Percentiles rank a stretch among this genome's conserved stretches.
Evolutionary conservation across 2,113 vertebrate genomes (phyloP).

Genomic region (Spea multiplicata): DNA sequence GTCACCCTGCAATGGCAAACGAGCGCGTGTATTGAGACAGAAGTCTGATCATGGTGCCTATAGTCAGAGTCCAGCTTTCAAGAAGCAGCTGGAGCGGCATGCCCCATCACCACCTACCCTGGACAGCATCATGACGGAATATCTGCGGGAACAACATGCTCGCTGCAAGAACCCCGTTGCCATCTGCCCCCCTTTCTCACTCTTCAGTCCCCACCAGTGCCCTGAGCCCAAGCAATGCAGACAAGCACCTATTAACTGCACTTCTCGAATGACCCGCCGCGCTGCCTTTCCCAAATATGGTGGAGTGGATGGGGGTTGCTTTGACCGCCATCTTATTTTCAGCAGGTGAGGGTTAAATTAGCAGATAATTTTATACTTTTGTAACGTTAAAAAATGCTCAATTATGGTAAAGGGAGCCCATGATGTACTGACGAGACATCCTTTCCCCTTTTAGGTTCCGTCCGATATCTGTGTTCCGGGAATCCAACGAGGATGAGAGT

Average conservation of each 20-base stretch:
- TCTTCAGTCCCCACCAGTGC: slow-evolving; percentile 97
- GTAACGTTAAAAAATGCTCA: no score
- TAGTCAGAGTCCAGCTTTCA: slow-evolving; percentile 96
- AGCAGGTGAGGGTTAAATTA: slow-evolving; percentile 78
- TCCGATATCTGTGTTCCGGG: slow-evolving; percentile 95
- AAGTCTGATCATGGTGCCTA: slow-evolving; percentile 98
- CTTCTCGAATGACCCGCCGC: slow-evolving; percentile 87
- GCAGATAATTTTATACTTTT: no score
- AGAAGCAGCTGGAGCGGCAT: slow-evolving; percentile 94
- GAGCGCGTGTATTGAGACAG: slow-evolving; percentile 86
- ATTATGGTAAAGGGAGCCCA: no score
- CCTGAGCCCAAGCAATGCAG: slow-evolving; percentile 98
- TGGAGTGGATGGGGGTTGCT: slow-evolving; percentile 95
- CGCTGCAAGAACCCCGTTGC: slow-evolving; percentile 98
- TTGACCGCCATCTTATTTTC: slow-evolving; percentile 97
- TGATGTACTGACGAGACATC: not conserved
- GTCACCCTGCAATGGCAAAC: slow-evolving; percentile 79
- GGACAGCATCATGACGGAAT: slow-evolving; percentile 98
- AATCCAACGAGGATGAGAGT: slow-evolving; percentile 96
- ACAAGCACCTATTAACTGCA: slow-evolving; percentile 95
- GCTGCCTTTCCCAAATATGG: slow-evolving; percentile 96
- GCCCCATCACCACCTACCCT: slow-evolving; percentile 93
- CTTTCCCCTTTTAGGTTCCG: slow-evolving; percentile 77
- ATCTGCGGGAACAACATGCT: slow-evolving; percentile 95
- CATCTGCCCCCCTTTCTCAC: slow-evolving; percentile 97